Percentiles rank a stretch among this genome's conserved stretches.
Conservation (phyloP, 2,888 invertebrate species). For the Hyposoter didymator region DNA sequence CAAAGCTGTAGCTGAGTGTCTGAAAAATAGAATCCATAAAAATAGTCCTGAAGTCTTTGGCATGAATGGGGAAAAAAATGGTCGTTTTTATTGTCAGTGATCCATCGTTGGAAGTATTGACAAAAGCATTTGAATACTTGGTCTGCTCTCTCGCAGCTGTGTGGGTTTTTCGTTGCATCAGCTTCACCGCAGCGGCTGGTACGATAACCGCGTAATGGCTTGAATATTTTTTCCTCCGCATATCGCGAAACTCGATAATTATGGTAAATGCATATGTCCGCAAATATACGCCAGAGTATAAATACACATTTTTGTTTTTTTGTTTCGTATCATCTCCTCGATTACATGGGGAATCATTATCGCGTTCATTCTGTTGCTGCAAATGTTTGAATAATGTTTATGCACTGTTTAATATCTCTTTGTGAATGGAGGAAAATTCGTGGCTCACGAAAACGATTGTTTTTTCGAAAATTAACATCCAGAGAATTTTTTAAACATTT, state of each 20-base stretch:
- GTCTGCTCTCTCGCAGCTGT: slow-evolving; percentile 72
- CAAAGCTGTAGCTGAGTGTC: neutral
- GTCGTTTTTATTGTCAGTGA: neutral
- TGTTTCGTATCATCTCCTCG: slow-evolving; percentile 76
- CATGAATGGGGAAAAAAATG: neutral
- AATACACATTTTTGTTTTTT: neutral
- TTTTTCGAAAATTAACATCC: too few relatives aligned
- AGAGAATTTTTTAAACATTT: too few relatives aligned
- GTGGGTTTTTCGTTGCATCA: slow-evolving; percentile 24
- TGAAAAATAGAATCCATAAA: slow-evolving; percentile 14
- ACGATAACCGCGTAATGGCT: slow-evolving; percentile 79
- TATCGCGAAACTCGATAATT: slow-evolving; percentile 71
- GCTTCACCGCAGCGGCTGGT: slow-evolving; percentile 26
- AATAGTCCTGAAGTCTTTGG: neutral
- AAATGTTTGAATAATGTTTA: slow-evolving; percentile 26
- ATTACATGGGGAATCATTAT: slow-evolving; percentile 70
- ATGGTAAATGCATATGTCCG: slow-evolving; percentile 13
- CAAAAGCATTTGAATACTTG: slow-evolving; percentile 47
- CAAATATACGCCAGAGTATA: neutral
- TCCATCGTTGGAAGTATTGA: slow-evolving; percentile 32
- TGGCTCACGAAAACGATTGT: too few relatives aligned
- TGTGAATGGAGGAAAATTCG: too few relatives aligned
- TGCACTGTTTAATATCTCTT: neutral
- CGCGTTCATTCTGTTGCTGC: slow-evolving; percentile 13
- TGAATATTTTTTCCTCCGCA: slow-evolving; percentile 61